Evolutionary conservation across 2,797 vertebrate genomes (phyloP).

Genomic region (Eidolon dupreanum): DNA sequence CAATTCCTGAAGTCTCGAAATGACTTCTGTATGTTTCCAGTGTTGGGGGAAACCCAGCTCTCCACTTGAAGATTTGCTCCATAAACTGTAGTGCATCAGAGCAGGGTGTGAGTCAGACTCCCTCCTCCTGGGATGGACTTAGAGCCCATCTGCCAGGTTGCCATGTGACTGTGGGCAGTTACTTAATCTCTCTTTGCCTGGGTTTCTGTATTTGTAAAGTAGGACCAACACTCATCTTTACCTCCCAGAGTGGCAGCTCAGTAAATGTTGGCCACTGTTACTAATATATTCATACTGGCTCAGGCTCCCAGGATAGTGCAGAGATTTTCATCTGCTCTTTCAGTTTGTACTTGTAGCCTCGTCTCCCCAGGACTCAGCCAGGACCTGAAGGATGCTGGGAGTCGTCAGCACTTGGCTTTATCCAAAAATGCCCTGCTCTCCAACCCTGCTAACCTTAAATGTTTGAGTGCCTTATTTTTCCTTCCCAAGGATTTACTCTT

Average conservation of each 20-base stretch:
- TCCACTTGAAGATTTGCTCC: background rate
- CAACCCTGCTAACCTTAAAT: background rate
- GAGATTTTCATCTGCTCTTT: background rate
- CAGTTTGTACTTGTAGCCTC: background rate
- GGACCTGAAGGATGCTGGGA: background rate
- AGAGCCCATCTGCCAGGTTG: background rate
- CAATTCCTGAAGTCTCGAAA: background rate
- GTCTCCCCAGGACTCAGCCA: background rate
- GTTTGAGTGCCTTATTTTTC: background rate
- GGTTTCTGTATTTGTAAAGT: background rate
- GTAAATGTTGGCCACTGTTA: background rate
- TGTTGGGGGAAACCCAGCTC: background rate
- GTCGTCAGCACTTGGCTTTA: background rate
- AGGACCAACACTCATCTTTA: background rate
- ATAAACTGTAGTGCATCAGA: background rate
- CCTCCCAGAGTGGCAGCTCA: background rate
- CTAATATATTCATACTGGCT: background rate
- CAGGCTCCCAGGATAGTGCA: background rate
- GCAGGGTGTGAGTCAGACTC: background rate
- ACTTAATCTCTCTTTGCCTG: background rate
- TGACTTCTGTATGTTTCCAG: background rate
- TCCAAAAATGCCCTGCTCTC: background rate
- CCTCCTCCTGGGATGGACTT: background rate
- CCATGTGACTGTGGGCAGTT: fast-evolving
- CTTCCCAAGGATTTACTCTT: background rate